Base-by-base conservation (phyloP, 2,888 invertebrate genomes). In the Apotomis betuletana region DNA sequence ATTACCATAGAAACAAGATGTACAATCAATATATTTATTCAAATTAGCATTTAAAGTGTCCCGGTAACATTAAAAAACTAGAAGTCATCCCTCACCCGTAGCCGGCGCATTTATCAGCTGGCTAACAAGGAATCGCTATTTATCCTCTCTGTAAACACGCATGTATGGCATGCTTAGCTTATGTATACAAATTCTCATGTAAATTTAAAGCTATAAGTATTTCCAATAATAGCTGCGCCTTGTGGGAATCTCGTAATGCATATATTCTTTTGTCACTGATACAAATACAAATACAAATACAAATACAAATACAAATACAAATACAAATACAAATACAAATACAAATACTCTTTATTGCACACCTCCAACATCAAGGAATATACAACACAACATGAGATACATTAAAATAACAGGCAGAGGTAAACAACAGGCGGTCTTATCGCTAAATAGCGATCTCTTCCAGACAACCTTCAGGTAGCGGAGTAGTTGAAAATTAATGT, bases 1-100 rank as follows among this genome's bases (percentile, higher is more conserved):
- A 49, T 49, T 9, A 0, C 49, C 49, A 49, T 9, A 49, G 12
- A 0, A 49, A 3, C 49, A 49, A 49, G 10, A 49, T 3, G 9
- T 49, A 62, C 0, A 62, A 51, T 13, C n/a, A 5, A 62, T 52
- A 27, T 52, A 10, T 13, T 52, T 52, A 62, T 62, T 38, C 52
- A 62, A 62, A 62, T 52, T 62, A 52, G 4, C 38, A 13, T 62
- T 38, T 52, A 27, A 62, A 51, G 9, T 62, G 9, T 38, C 36
- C 38, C 38, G 13, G 13, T 38, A 38, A 0, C 62, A 38, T 52
- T 15, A 27, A 51, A 51, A 62, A 62, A 62, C 52, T 52, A 52
- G 62, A 38, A 36, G 51, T 62, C 38, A 62, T 62, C 51, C n/a
- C 13, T 62, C 62, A 62, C 38, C 9, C 62, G 62, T 51, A 12